Percentiles rank a stretch among this genome's conserved stretches.
Evolutionary conservation across 2,797 vertebrate species (phyloP).

Genomic region (Erpetoichthys calabaricus): DNA sequence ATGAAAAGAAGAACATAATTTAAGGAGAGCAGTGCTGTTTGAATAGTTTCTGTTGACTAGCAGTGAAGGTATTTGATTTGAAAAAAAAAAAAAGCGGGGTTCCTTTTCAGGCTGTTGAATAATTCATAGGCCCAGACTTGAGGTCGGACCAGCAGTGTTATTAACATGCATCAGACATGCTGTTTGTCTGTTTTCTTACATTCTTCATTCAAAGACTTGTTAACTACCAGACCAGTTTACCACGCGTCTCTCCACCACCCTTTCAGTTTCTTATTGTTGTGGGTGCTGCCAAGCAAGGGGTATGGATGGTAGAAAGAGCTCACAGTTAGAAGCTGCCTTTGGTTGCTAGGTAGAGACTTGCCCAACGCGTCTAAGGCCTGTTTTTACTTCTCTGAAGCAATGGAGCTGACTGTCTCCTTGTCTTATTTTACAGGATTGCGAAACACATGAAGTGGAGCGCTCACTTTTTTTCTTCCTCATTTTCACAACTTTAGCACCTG

Average conservation of each 20-base stretch:
- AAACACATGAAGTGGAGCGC: constrained; percentile 29
- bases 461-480: constrained; percentile 16
- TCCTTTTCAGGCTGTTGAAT: constrained; percentile 60
- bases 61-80: constrained; percentile 62
- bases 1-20: too few species aligned
- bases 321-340: constrained; percentile 41
- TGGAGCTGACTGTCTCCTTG: constrained; percentile 37
- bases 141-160: constrained; percentile 65
- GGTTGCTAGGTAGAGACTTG: constrained; percentile 41
- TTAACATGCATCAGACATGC: constrained; percentile 89
- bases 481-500: constrained; percentile 17
- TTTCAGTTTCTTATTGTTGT: constrained; percentile 70
- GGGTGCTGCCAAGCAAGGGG: constrained; percentile 53
- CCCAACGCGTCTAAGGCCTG: constrained; percentile 22
- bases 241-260: constrained; percentile 64
- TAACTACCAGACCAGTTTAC: constrained; percentile 79
- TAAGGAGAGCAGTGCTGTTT: constrained; percentile 10
- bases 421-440: constrained; percentile 44
- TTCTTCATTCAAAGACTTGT: constrained; percentile 89
- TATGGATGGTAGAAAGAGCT: constrained; percentile 32
- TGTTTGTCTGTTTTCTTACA: constrained; percentile 91
- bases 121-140: constrained; percentile 79
- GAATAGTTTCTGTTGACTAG: constrained; percentile 26
- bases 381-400: constrained; percentile 13
- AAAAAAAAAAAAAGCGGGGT: constrained; percentile 22